Base-by-base conservation (phyloP, 2,797 vertebrate species). In the Chaetodon trifasciatus region DNA sequence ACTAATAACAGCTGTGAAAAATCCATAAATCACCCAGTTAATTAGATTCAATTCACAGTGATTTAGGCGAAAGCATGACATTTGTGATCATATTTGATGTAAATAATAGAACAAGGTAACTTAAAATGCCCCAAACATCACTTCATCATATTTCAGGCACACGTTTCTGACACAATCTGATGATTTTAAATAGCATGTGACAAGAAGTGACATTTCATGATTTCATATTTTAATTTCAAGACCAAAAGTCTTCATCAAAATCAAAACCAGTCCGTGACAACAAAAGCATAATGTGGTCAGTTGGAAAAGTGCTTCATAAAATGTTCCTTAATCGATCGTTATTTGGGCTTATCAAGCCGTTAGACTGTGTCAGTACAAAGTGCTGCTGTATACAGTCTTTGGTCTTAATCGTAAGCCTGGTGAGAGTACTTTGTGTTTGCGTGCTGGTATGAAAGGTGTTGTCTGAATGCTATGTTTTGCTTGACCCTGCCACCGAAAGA, bases 61-160 rank as follows among this genome's bases (percentile, higher is more conserved):
- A 69, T 58, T 64, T 58, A 46, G 28, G 46, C 55, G 61, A 39
- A 74, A 56, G 40, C 23, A 53, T 35, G 28, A 55, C 1, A 8
- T 63, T 50, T 68, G 23, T 47, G 13, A 52, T 61, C 50, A 68
- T 47, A 68, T 57, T 3, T 67, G 0, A 73, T 15, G 3, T 65
- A 79, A 70, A 72, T 66, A 47, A 70, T 6, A 37, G 19, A 81
- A 68, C 23, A 83, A 75, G 58, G 56, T 58, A 39, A 40, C 71
- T 53, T 1, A 50, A 39, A 56, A 13, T 53, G 11, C 50, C 50
- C 47, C 3, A 56, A 63, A 62, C 58, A 62, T 65, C 56, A 47
- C 8, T 5, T 21, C 55, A 56, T 37, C 12, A 4, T 19, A 24
- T 72, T 73, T 64, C 37, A 1, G 4, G 0, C 5, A 40, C 47